Base-by-base conservation (phyloP, 2,888 invertebrate genomes). In the Invenusta paracnida region DNA sequence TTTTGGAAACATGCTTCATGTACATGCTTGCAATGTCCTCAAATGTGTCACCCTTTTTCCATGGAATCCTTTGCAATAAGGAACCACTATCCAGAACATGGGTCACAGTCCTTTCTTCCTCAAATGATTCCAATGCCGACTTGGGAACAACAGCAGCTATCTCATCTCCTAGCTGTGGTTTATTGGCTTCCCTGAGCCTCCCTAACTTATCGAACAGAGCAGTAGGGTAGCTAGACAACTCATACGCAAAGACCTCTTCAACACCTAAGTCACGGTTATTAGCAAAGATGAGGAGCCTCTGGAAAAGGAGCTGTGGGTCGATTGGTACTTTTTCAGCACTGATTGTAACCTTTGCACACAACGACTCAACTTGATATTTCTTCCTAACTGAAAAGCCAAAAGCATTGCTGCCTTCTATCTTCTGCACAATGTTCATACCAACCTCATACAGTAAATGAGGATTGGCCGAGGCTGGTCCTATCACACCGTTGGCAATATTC, bases 191-290 rank as follows among this genome's bases (percentile, higher is more conserved):
- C 67, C 88, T 66, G 48, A 87, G 73, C 0, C 87, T 28, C 1
- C 87, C 87, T 11, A 31, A 25, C 48, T 87, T 29, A 31, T 89
- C 88, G 87, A 88, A 89, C 17, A 89, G 73, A 25, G 88, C 85
- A 29, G 88, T 67, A 13, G 87, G 88, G 67, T 81, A 29, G 48
- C 83, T 87, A 85, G 87, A 88, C 25, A 88, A 87, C 84, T 88
- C 88, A 86, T 87, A 88, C 13, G 67, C 48, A 73, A 89, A 88
- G 0, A 88, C 17, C 5, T 86, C 85, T 30, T 82, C 82, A 5
- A 25, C 23, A 13, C 11, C 23, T 73, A 73, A 23, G 11, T 73
- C 73, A 73, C 73, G 5, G 73, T 73, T 73, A 73, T 73, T 73
- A 13, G 73, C 73, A 23, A 73, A 13, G 73, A 73, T 73, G 23